phyloP scores from a whole-genome alignment of 64 coral and sea anemone species.

The Stylophora pistillata region DNA sequence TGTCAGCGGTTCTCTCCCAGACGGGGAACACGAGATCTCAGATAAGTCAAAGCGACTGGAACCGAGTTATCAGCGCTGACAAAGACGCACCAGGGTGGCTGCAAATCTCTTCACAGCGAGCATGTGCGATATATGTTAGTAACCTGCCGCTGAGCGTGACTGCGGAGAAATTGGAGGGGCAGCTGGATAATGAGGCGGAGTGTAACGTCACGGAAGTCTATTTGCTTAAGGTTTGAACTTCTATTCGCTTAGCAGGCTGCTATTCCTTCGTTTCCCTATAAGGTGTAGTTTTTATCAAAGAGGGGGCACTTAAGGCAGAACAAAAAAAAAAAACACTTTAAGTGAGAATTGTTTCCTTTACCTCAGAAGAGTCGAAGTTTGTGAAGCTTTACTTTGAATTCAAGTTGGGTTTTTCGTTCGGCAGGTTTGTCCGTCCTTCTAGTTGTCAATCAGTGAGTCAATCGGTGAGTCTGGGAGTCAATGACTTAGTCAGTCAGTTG shows the following conservation, averaged over 20 bases:
- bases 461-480: too few species aligned
- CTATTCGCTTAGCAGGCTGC: background rate
- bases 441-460: background rate
- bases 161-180: slow-evolving; percentile 67
- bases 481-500: too few species aligned
- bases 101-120: slow-evolving; percentile 54
- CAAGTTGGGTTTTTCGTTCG: too few species aligned
- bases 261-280: too few species aligned
- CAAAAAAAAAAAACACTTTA: too few species aligned
- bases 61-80: slow-evolving; percentile 65
- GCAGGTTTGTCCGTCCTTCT: background rate
- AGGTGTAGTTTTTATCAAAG: too few species aligned
- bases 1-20: slow-evolving; percentile 52
- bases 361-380: too few species aligned
- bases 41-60: slow-evolving; percentile 69
- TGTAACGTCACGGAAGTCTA: slow-evolving; percentile 72
- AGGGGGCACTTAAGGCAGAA: too few species aligned
- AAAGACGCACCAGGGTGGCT: slow-evolving; percentile 73
- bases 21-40: background rate
- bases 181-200: slow-evolving; percentile 72
- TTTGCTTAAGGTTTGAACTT: slow-evolving; percentile 53
- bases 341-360: too few species aligned
- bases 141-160: slow-evolving; percentile 77
- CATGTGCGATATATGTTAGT: slow-evolving; percentile 56
- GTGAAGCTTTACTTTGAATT: too few species aligned